Evolutionary conservation across 2,113 vertebrate genomes (phyloP), one percentile per base, ranked within the genome.

Genomic region (Nanger granti): DNA sequence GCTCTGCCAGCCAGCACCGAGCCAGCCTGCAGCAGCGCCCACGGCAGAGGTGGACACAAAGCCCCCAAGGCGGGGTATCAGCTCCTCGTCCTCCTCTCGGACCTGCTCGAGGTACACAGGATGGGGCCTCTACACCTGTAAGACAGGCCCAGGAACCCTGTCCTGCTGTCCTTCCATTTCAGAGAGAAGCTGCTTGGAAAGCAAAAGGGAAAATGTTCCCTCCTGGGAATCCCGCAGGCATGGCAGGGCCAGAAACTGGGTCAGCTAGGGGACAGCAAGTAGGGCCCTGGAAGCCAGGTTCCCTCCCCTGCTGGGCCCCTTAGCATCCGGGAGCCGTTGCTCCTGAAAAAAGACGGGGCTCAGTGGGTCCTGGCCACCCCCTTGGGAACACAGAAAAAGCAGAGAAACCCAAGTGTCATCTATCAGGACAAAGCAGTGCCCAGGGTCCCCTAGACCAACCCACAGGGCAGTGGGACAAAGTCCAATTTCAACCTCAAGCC

Each of bases 391-490:
- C 13, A 0, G 26, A 41, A 18, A 59, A 28, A 10, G 7, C 34
- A 24, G 12, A 41, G n/a, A 31, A 15, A 14, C 12, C 26, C 6
- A 2, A 29, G 52, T 1, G 3, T 20, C 28, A 13, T 2, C 52
- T 62, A 4, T 15, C 26, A 7, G 60, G 18, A 37, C 37, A 1
- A 22, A 18, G 41, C 80, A 31, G 7, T 0, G 13, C 0, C 44
- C 22, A 2, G 13, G 3, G 89, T 54, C n/a, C 89, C 86, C 54
- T 64, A 41, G 88, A 26, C 28, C 54, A 3, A 5, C 2, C 2
- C 55, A 47, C 0, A 0, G 0, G 6, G 26, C 12, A 1, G 15
- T 0, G 0, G 26, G 24, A 31, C 2, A 0, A 41, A 41, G 24
- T 8, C 52, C 18, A 8, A 0, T 0, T 41, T 57, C 95, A 7